Evolutionary conservation across 2,888 invertebrate species (phyloP), one percentile per base, ranked within the genome.

Genomic region (Latrodectus hesperus): DNA sequence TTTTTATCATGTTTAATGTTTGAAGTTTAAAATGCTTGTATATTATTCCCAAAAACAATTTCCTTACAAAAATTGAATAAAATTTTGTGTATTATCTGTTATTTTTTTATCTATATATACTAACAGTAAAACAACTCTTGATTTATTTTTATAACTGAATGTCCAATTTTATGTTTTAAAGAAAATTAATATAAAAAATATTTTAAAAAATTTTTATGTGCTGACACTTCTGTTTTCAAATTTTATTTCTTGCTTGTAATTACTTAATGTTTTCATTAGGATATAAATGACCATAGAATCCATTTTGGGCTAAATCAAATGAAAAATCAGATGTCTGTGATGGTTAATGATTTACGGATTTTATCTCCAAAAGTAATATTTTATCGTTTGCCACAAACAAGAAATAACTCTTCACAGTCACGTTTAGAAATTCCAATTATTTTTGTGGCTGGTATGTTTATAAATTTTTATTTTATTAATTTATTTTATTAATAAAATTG

Each of bases 221-320:
- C 6, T 9, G 0, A 11, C 49, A 16, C 9, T 52, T 51, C 14
- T 14, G 17, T 16, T 38, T 38, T 38, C n/a, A 17, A 76, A 38
- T 38, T 16, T 74, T 22, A 55, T 14, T 74, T 74, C 16, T 14
- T 52, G 6, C n/a, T 26, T 51, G 55, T n/a, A 77, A 64, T 22
- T 38, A 60, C 11, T 5, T 12, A 17, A 17, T 64, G 14, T 6
- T 14, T 26, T 49, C 75, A 70, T 49, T 26, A 85, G 85, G 79
- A 80, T 52, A 51, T 51, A 22, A 22, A 67, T n/a, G 68, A 77
- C n/a, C 81, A 77, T 72, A 71, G 65, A 17, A 76, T 87, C 71
- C 67, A 55, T n/a, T 87, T 87, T 87, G 76, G 81, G 49, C 22
- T 81, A n/a, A 87, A 77, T 65, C 70, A 81, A 53, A 55, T 87